Evolutionary conservation across 2,113 vertebrate genomes (phyloP), one percentile per base, ranked within the genome.

Genomic region (Bothrops jararaca): DNA sequence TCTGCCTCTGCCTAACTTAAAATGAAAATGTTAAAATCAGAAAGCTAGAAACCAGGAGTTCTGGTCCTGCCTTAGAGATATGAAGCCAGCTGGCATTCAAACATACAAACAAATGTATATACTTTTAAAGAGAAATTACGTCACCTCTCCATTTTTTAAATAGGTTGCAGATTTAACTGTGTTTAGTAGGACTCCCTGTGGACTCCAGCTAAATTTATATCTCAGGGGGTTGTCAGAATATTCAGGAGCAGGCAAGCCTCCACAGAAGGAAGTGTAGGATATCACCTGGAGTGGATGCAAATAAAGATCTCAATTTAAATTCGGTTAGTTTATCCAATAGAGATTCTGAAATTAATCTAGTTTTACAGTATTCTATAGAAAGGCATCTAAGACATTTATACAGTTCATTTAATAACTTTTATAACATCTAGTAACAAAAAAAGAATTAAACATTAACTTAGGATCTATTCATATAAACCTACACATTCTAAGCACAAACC

Each of bases 131-230:
- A 80, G 18, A 12, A 2, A n/a, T 39, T 92, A 93, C 90, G 20
- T 95, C 95, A 99, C 99, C 98, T 99, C 94, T 95, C 98, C 98
- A 88, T 99, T 97, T 94, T 97, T 98, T 90, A 98, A 97, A 94
- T 98, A 99, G 0, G 98, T 94, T 90, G 99, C 99, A 0, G 99
- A 97, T 89, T 98, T 98, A 96, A 99, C 94, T n/a, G 98, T 98
- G 95, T 99, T 99, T 93, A 98, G 97, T 86, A 99, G 96, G 90
- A 99, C 99, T 53, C 98, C 98, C 48, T 98, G 97, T 0, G 99
- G 99, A 96, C 98, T 99, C 99, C 99, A 99, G 97, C 99, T 99
- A 97, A 99, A 99, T 97, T 99, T 99, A 97, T 99, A 99, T 91
- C 99, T 98, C 89, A 99, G 97, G 85, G 99, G 99, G 92, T 99